Evolutionary conservation across 2,797 vertebrate species (phyloP).

Genomic region (Myiothlypis chrysogaster): DNA sequence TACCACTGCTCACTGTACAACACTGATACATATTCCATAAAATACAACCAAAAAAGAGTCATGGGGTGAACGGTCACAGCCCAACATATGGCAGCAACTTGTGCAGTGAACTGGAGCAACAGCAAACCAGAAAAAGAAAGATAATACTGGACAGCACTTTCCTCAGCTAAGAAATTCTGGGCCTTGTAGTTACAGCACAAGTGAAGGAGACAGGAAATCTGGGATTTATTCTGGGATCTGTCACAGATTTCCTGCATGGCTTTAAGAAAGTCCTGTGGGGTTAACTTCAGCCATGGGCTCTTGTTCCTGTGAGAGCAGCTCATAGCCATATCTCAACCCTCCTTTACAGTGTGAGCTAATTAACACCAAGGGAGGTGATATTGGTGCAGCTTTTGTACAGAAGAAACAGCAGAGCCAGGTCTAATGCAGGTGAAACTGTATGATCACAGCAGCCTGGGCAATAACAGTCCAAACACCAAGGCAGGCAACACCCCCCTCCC

Average conservation of each 20-base stretch:
- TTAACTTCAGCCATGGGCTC: slow-evolving; percentile 8
- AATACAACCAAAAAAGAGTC: neutral
- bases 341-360: neutral
- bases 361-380: neutral
- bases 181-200: slow-evolving; percentile 10
- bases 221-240: slow-evolving; percentile 59
- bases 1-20: neutral
- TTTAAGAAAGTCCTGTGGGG: slow-evolving; percentile 30
- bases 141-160: neutral
- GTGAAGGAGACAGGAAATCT: slow-evolving; percentile 57
- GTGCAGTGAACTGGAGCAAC: neutral
- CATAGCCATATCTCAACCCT: neutral
- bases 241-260: slow-evolving; percentile 58
- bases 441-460: neutral
- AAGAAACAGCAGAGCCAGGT: neutral
- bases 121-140: neutral
- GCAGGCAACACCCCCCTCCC: neutral
- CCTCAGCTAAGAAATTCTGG: neutral
- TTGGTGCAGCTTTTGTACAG: neutral
- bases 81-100: neutral
- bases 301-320: neutral
- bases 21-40: neutral
- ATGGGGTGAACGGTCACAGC: neutral
- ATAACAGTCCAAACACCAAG: neutral
- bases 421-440: neutral